A percentile compares a stretch with the other conserved stretches of the same genome.
These are phyloP conservation scores for Casuarius casuarius DNA, from an alignment of 2,113 vertebrate genomes.

Conservation along the genomic window DNA sequence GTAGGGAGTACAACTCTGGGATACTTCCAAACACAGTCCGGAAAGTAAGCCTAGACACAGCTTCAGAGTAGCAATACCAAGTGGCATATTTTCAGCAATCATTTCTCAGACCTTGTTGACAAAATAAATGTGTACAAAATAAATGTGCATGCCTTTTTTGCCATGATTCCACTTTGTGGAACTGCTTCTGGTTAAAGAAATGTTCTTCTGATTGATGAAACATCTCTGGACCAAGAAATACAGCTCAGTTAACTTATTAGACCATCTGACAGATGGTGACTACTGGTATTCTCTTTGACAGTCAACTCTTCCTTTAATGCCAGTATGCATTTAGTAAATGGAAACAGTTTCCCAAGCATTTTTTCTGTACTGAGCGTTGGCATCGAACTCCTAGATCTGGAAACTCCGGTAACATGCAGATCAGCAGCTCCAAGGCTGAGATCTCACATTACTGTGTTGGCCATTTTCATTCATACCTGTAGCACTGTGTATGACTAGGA, in stretches of 20 bases:
- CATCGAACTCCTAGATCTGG: neutral
- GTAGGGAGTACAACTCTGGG: neutral
- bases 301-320: neutral
- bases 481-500: accelerated
- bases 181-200: neutral
- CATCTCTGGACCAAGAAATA: neutral
- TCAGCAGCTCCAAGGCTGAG: neutral
- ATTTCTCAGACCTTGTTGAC: neutral
- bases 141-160: neutral
- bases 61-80: neutral
- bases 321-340: neutral
- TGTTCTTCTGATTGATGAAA: neutral
- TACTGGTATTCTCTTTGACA: neutral
- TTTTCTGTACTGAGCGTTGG: neutral
- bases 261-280: neutral
- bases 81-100: neutral
- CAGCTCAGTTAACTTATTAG: neutral
- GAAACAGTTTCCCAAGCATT: neutral
- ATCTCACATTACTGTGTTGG: neutral
- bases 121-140: neutral
- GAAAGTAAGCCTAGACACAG: neutral
- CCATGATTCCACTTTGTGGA: neutral
- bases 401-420: neutral
- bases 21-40: neutral
- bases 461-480: accelerated